Conservation (phyloP, 2,797 vertebrate genomes). For the Pseudocheirus occidentalis region DNA sequence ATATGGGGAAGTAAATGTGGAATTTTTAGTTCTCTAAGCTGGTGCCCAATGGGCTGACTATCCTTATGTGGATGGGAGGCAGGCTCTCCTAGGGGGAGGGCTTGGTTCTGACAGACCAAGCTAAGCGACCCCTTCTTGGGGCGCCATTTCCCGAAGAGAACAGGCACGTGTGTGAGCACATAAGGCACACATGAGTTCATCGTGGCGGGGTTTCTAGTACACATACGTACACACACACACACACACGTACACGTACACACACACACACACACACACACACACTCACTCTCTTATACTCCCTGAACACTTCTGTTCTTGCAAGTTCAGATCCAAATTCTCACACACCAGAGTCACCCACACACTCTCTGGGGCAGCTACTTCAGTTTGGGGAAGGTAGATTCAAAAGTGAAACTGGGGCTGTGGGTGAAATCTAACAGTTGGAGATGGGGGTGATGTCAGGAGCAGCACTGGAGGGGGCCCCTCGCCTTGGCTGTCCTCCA, state of each 20-base stretch:
- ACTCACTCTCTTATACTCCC: neutral
- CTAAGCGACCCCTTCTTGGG: neutral
- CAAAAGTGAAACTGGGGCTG: neutral
- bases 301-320: neutral
- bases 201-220: accelerated
- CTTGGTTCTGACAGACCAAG: too few relatives aligned
- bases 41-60: too few relatives aligned
- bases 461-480: neutral
- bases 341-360: neutral
- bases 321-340: neutral
- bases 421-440: neutral
- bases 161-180: neutral
- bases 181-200: neutral
- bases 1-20: neutral
- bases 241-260: too few relatives aligned
- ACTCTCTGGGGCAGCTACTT: neutral
- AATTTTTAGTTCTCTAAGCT: too few relatives aligned
- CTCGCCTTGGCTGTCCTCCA: neutral
- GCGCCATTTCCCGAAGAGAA: neutral
- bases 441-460: neutral
- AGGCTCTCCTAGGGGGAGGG: neutral
- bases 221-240: too few relatives aligned
- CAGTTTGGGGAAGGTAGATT: neutral
- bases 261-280: too few relatives aligned
- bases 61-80: neutral